Percentiles rank a stretch among this genome's conserved stretches.
Conservation (phyloP, 2,797 vertebrate species). For the Lithobates pipiens region DNA sequence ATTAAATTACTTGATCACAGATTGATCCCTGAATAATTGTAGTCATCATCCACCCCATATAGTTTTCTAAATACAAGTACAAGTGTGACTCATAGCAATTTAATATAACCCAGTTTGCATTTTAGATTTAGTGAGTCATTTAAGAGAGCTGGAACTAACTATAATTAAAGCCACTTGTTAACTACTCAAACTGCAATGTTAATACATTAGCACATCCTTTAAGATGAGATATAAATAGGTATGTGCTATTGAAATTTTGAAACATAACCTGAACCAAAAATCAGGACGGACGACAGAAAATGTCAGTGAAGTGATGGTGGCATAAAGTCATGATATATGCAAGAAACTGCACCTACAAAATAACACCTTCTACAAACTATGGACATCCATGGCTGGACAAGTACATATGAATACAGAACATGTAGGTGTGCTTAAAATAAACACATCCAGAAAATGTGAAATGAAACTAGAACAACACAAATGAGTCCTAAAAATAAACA, state of each 20-base stretch:
- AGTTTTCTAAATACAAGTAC: too few relatives aligned
- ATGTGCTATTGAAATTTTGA: slow-evolving; percentile 7
- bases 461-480: slow-evolving; percentile 74
- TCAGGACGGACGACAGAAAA: slow-evolving; percentile 46
- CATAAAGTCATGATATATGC: slow-evolving; percentile 59
- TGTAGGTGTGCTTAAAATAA: slow-evolving; percentile 75
- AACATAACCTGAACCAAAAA: slow-evolving; percentile 76
- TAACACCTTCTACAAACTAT: slow-evolving; percentile 69
- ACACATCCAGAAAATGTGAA: slow-evolving; percentile 71
- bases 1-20: too few relatives aligned
- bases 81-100: too few relatives aligned
- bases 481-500: slow-evolving; percentile 73
- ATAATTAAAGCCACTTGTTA: too few relatives aligned
- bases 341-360: slow-evolving; percentile 68
- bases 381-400: slow-evolving; percentile 74
- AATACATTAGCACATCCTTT: too few relatives aligned
- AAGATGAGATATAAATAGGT: too few relatives aligned
- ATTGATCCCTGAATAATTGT: too few relatives aligned
- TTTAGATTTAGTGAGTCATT: too few relatives aligned
- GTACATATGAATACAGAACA: slow-evolving; percentile 70
- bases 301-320: slow-evolving; percentile 56
- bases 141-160: too few relatives aligned
- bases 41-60: too few relatives aligned
- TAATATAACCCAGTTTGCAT: too few relatives aligned
- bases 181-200: too few relatives aligned